These are phyloP conservation scores for Ypsolopha scabrella DNA, from an alignment of 2,888 invertebrate genomes.

Conservation along the genomic window DNA sequence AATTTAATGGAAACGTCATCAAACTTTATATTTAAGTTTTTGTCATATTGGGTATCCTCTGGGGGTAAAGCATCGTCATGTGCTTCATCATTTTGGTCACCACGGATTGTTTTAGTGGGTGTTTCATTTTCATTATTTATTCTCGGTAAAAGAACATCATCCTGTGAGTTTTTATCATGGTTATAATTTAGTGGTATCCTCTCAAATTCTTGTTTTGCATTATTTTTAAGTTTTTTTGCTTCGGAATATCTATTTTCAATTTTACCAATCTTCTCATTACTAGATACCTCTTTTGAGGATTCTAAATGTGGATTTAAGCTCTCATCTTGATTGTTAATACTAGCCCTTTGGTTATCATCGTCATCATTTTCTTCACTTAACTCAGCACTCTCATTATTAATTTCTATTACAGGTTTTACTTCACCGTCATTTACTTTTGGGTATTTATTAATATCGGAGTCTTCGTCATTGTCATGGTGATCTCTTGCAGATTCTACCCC, in stretches of 20 bases:
- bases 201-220: conserved; percentile 59
- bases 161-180: conserved; percentile 24
- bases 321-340: conserved; percentile 17
- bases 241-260: conserved; percentile 6
- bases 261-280: conserved; percentile 23
- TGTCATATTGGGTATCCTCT: conserved; percentile 35
- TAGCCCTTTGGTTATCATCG: conserved; percentile 17
- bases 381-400: conserved; percentile 32
- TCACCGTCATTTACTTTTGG: conserved; percentile 38
- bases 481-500: conserved; percentile 26
- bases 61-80: conserved; percentile 28
- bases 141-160: conserved; percentile 4
- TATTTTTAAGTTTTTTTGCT: conserved; percentile 6
- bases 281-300: too few relatives aligned
- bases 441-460: neutral
- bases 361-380: conserved; percentile 18
- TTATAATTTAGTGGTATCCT: conserved; percentile 57
- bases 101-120: conserved; percentile 14
- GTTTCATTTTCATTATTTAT: conserved; percentile 10
- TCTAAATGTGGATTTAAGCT: conserved; percentile 22
- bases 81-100: conserved; percentile 27
- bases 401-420: conserved; percentile 54
- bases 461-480: conserved; percentile 18
- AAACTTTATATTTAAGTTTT: conserved; percentile 50
- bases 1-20: conserved; percentile 49